Evolutionary conservation across 1,140 invertebrate species (phyloP), one percentile per base, ranked within the genome.

Genomic region (Drosophila equinoxialis): DNA sequence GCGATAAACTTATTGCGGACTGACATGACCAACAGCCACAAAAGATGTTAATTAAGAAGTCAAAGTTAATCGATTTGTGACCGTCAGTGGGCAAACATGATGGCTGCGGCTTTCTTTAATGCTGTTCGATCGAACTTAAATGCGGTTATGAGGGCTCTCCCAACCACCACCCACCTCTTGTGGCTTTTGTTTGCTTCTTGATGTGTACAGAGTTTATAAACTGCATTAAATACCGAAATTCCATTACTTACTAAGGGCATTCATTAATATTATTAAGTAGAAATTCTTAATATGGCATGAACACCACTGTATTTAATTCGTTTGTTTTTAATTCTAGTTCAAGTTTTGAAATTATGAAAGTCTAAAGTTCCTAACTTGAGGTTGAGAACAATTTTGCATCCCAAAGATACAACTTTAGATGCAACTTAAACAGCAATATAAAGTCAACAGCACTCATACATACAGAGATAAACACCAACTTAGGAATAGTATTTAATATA

Each of bases 51-150:
- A 86, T 87, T 86, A 81, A 82, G 75, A 82, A 79, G 76, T 84
- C 75, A 79, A 86, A 87, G 83, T 87, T 82, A 86, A 86, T 87
- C 83, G 82, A 82, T 87, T 87, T 86, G 79, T 60, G 82, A 76
- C 68, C 55, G 41, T 23, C 20, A 17, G 14, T 35, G 58, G 35
- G 33, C 35, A 60, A 26, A 71, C 45, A 35, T 77, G 74, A 54
- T 77, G 76, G 66, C 78, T 58, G 65, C 33, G 68, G 65, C 33
- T 45, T 71, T 39, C 65, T 79, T 84, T 68, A 70, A 77, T 77
- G 77, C 55, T 79, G 77, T 66, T 35, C 42, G 20, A 62, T 37
- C 33, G 42, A 57, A 58, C 55, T 54, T 65, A 72, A 82, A 62
- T 78, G 75, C 55, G 79, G 79, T 68, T 67, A 60, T 41, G 23